These are phyloP conservation scores for Fregata magnificens DNA, from an alignment of 2,113 vertebrate species.

Conservation along the genomic window DNA sequence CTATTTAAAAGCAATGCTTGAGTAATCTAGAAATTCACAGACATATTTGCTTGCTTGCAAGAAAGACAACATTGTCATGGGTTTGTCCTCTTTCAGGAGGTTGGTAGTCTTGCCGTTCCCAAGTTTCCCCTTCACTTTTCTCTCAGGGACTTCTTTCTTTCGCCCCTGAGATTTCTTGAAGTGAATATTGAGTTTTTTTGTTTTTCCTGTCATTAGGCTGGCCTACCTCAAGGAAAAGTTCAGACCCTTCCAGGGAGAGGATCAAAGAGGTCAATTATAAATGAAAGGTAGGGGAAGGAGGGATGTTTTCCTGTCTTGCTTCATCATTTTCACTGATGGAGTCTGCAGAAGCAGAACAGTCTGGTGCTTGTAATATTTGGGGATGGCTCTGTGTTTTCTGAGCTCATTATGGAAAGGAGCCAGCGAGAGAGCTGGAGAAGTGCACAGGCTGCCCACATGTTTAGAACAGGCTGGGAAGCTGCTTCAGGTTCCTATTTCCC, in stretches of 20 bases:
- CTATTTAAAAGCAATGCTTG: not conserved
- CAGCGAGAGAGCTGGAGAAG: conserved; percentile 9
- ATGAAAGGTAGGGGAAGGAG: conserved; percentile 5
- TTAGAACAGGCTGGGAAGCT: not conserved
- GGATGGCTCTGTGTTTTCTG: conserved; percentile 45
- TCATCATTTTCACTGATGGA: conserved; percentile 40
- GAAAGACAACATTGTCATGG: not conserved
- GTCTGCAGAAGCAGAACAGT: conserved; percentile 54
- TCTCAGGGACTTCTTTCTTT: not conserved
- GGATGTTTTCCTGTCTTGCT: conserved; percentile 44
- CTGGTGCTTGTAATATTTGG: conserved; percentile 22
- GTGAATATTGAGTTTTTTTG: conserved; percentile 16
- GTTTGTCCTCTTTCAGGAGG: not conserved
- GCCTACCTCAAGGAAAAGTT: conserved; percentile 39
- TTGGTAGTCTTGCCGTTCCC: not conserved
- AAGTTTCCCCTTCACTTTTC: not conserved
- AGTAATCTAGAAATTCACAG: not conserved
- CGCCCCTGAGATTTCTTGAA: not conserved
- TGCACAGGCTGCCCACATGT: conserved; percentile 19
- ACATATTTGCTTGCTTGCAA: not conserved
- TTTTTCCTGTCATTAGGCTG: conserved; percentile 29
- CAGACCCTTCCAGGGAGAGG: conserved; percentile 31
- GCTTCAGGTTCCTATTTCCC: not conserved
- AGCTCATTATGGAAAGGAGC: conserved; percentile 26
- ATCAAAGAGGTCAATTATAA: conserved; percentile 54